Evolutionary conservation across 2,797 vertebrate species (phyloP).

Genomic region (Dermochelys coriacea): DNA sequence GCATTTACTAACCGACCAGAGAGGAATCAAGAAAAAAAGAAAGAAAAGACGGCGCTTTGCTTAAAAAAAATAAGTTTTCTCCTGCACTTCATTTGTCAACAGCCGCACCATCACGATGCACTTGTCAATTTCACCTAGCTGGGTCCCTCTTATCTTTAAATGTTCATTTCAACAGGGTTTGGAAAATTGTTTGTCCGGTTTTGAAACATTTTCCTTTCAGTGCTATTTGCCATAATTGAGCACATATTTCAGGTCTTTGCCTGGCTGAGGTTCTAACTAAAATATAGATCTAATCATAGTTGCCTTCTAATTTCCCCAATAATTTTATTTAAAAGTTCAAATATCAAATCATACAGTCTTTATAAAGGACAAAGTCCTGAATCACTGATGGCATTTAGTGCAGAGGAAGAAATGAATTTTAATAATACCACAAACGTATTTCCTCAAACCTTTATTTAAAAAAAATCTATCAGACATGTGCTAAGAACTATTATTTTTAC

Average conservation of each 20-base stretch:
- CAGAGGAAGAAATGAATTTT: not conserved
- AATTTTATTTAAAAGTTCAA: not conserved
- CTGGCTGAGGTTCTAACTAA: not conserved
- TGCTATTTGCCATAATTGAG: not conserved
- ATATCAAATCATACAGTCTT: not conserved
- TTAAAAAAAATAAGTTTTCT: not conserved
- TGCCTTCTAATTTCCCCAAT: not conserved
- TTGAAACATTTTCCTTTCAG: not conserved
- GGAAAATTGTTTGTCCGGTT: not conserved
- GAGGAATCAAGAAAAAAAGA: not conserved
- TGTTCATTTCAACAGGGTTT: not conserved
- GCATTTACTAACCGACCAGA: rapidly evolving
- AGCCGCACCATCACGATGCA: not conserved
- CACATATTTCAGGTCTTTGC: not conserved
- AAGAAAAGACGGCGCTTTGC: rapidly evolving
- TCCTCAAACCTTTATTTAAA: conserved; percentile 31
- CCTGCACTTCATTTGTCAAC: not conserved
- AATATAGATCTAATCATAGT: too few species aligned
- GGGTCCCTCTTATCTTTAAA: not conserved
- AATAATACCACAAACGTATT: rapidly evolving
- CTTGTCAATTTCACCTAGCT: not conserved
- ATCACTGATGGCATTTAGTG: too few species aligned
- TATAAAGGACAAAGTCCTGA: not conserved
- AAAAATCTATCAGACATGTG: not conserved
- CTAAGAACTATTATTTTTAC: not conserved